A percentile compares a stretch with the other conserved stretches of the same genome.
phyloP scores from a whole-genome alignment of 2,888 invertebrate species.

The Bellardia pandia region DNA sequence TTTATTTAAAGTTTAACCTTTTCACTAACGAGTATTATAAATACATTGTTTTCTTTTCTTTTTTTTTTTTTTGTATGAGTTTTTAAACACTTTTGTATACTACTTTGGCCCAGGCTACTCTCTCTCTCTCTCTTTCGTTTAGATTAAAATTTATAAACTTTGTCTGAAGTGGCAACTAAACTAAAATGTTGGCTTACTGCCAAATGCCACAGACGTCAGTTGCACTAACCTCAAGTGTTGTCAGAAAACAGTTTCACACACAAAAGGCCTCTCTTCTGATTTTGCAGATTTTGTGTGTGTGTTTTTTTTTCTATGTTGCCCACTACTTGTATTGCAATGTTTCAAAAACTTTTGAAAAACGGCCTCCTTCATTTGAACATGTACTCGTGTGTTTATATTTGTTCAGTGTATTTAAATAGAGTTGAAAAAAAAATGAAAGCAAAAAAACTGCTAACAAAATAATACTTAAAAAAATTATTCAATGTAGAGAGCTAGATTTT shows the following conservation, averaged over 20 bases:
- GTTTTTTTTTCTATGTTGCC: neutral
- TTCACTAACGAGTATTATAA: constrained; percentile 21
- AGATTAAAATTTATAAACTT: constrained; percentile 69
- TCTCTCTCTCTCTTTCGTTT: constrained; percentile 57
- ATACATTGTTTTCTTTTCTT: neutral
- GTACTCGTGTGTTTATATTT: constrained; percentile 26
- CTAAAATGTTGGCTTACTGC: constrained; percentile 68
- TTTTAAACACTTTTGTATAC: constrained; percentile 15
- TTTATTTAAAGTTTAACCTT: constrained; percentile 55
- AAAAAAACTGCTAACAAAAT: neutral
- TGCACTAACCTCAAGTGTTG: constrained; percentile 70
- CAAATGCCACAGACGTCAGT: constrained; percentile 72
- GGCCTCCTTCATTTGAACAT: constrained; percentile 16
- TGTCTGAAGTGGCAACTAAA: constrained; percentile 71
- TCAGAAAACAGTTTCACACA: constrained; percentile 61
- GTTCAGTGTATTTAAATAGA: constrained; percentile 37
- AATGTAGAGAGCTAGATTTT: constrained; percentile 24
- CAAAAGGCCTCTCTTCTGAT: constrained; percentile 23
- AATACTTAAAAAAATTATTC: constrained; percentile 39
- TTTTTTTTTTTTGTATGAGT: neutral
- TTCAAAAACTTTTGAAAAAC: constrained; percentile 23
- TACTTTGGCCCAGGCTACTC: neutral
- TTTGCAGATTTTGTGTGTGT: neutral
- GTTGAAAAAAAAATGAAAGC: neutral
- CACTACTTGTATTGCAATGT: neutral